Conservation (phyloP, 2,888 invertebrate species). For the Diarsia dahlii region DNA sequence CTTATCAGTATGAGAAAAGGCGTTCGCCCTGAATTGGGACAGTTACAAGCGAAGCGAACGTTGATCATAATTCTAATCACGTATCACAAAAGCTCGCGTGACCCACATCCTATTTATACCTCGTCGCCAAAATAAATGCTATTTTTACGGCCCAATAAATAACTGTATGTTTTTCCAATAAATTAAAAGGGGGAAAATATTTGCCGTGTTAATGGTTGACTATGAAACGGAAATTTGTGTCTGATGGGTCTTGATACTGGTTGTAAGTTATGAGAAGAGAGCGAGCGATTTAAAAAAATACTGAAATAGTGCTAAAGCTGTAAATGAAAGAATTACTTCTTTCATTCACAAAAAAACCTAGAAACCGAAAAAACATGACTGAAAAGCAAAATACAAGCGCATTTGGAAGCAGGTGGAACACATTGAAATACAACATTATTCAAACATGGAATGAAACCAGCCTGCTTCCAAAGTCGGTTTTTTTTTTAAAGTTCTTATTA, state of each 20-base stretch:
- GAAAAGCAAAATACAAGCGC: no score
- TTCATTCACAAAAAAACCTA: no score
- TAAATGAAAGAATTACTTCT: no score
- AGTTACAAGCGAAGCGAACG: constrained; percentile 9
- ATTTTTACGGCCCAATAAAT: constrained; percentile 43
- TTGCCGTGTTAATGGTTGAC: constrained; percentile 74
- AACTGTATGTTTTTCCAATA: constrained; percentile 54
- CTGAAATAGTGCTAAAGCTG: not conserved
- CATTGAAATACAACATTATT: no score
- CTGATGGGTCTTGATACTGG: constrained; percentile 65
- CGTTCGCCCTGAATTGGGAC: not conserved
- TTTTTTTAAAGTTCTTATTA: no score
- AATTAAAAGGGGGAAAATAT: constrained; percentile 73
- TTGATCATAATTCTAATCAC: constrained; percentile 47
- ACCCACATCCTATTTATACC: constrained; percentile 52
- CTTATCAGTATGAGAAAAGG: constrained; percentile 7
- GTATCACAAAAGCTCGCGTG: constrained; percentile 34
- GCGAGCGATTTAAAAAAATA: not conserved
- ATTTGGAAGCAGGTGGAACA: no score
- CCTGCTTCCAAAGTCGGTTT: no score
- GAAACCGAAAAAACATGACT: no score
- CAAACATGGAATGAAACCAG: no score
- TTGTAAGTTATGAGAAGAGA: constrained; percentile 43
- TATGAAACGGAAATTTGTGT: constrained; percentile 71
- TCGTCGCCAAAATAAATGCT: constrained; percentile 33